These are phyloP conservation scores for Canis aureus DNA, from an alignment of 2,113 vertebrate genomes.

Conservation along the genomic window DNA sequence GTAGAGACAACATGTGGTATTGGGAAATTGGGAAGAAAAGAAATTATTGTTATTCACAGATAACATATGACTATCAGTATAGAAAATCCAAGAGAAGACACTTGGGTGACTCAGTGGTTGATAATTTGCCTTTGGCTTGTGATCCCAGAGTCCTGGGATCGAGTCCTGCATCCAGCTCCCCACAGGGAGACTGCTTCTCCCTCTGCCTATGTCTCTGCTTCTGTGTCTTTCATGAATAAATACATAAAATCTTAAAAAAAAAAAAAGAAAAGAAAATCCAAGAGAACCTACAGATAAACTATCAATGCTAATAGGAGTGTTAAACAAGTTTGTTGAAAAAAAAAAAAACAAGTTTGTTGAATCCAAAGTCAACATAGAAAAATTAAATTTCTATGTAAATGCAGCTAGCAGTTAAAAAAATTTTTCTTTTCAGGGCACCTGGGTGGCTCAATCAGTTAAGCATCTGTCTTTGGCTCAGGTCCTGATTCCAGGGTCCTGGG, in stretches of 20 bases:
- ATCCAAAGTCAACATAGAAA: not conserved
- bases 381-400: not conserved
- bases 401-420: not conserved
- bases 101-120: no score
- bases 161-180: no score
- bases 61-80: not conserved
- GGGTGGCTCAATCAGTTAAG: not conserved
- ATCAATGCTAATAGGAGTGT: not conserved
- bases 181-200: no score
- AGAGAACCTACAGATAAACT: not conserved
- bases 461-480: not conserved
- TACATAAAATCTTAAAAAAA: no score
- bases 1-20: not conserved
- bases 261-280: no score
- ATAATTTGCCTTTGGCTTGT: no score
- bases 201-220: no score
- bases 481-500: not conserved
- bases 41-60: not conserved
- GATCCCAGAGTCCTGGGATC: no score
- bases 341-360: not conserved
- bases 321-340: no score
- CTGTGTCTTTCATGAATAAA: no score
- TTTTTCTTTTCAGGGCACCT: no score
- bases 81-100: not conserved
- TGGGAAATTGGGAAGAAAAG: not conserved